Conservation (phyloP, 2,113 vertebrate genomes). For the Arenaria interpres region DNA sequence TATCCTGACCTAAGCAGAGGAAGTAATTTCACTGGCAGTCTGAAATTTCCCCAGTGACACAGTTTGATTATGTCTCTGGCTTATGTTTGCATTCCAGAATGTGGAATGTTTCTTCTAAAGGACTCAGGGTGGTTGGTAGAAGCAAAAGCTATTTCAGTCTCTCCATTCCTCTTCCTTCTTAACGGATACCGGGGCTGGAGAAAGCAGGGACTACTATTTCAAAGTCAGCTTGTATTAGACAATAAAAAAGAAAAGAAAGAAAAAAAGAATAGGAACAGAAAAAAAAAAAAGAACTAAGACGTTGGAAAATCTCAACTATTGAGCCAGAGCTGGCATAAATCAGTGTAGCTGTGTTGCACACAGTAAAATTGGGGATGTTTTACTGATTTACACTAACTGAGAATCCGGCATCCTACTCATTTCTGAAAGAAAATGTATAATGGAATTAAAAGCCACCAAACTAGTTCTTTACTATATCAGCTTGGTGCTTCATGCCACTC, state of each 20-base stretch:
- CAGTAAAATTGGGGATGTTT: not conserved
- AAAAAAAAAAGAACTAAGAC: not conserved
- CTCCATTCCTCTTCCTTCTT: not conserved
- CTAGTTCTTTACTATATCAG: not conserved
- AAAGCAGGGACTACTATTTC: not conserved
- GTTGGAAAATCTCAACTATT: not conserved
- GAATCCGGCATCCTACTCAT: not conserved
- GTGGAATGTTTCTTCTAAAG: conserved; percentile 17
- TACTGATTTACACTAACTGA: not conserved
- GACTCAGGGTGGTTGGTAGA: not conserved
- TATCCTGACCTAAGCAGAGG: not conserved
- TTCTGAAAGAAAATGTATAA: not conserved
- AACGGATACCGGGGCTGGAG: not conserved
- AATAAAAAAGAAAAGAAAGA: not conserved
- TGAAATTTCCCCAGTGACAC: not conserved
- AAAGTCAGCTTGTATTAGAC: not conserved
- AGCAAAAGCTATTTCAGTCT: conserved; percentile 13
- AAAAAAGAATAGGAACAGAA: not conserved
- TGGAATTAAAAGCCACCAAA: not conserved
- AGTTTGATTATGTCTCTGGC: not conserved
- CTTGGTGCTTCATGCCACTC: not conserved
- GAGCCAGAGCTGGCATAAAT: not conserved
- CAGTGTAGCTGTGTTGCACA: not conserved
- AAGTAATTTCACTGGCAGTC: not conserved
- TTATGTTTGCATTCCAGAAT: conserved; percentile 14